phyloP scores from a whole-genome alignment of 2,888 invertebrate genomes.

The Falcaria lacertinaria region DNA sequence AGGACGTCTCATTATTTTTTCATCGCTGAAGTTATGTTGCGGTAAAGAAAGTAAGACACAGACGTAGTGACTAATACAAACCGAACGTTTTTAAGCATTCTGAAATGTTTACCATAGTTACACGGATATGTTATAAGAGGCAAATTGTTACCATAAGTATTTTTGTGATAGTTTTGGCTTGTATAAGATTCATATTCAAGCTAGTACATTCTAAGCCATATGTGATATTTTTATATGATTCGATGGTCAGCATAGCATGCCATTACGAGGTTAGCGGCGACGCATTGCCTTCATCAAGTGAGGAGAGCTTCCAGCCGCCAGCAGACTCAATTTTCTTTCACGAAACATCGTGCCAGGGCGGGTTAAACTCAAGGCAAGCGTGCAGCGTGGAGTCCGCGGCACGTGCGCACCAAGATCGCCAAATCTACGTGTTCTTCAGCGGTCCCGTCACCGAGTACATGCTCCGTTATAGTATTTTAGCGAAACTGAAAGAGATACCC shows the following conservation, averaged over 20 bases:
- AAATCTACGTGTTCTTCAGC: background rate
- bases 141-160: background rate
- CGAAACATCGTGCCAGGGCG: background rate
- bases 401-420: background rate
- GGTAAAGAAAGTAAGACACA: too few relatives aligned
- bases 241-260: background rate
- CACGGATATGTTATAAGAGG: background rate
- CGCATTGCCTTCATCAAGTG: background rate
- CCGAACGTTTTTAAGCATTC: too few relatives aligned
- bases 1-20: too few relatives aligned
- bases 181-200: background rate
- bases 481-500: background rate
- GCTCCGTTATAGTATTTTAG: background rate
- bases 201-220: background rate
- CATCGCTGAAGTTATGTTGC: too few relatives aligned
- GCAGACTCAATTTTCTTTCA: background rate
- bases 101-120: conserved; percentile 5
- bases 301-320: background rate
- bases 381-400: background rate
- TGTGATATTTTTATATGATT: background rate
- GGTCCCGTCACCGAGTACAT: background rate
- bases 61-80: too few relatives aligned
- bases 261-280: background rate
- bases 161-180: background rate
- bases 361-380: background rate